phyloP scores from a whole-genome alignment of 2,797 vertebrate genomes.

The Hafferia zeledoni region DNA sequence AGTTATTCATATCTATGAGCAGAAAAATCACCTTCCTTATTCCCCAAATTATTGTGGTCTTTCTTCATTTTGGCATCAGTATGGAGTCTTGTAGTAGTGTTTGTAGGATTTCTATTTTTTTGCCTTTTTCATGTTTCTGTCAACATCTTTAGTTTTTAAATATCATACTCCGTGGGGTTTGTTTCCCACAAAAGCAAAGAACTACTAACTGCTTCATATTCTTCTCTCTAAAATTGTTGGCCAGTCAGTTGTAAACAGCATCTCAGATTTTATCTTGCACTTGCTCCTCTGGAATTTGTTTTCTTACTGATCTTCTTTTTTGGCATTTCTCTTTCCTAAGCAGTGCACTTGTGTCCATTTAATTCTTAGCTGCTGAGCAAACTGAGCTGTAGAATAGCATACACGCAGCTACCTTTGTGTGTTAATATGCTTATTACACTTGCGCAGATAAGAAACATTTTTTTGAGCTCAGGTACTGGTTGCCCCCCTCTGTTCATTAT shows the following conservation, averaged over 20 bases:
- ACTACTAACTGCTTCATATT: neutral
- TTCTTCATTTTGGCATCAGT: neutral
- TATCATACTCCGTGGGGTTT: neutral
- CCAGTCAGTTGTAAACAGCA: neutral
- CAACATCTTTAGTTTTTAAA: neutral
- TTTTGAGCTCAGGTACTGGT: neutral
- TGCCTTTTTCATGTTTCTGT: neutral
- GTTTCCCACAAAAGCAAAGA: neutral
- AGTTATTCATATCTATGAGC: slow-evolving; percentile 13
- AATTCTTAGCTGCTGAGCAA: neutral
- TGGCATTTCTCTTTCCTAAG: neutral
- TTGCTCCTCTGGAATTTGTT: neutral
- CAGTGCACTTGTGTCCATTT: neutral
- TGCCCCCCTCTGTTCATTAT: neutral
- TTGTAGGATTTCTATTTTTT: neutral
- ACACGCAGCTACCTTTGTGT: neutral
- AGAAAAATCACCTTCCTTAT: neutral
- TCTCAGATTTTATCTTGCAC: neutral
- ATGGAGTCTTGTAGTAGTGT: neutral
- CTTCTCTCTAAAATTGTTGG: neutral
- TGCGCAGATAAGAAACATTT: neutral
- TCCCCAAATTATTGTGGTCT: neutral
- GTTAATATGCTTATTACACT: neutral
- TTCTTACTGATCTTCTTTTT: neutral
- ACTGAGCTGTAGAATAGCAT: neutral